Evolutionary conservation across 2,113 vertebrate species (phyloP).

Genomic region (Scomber colias): DNA sequence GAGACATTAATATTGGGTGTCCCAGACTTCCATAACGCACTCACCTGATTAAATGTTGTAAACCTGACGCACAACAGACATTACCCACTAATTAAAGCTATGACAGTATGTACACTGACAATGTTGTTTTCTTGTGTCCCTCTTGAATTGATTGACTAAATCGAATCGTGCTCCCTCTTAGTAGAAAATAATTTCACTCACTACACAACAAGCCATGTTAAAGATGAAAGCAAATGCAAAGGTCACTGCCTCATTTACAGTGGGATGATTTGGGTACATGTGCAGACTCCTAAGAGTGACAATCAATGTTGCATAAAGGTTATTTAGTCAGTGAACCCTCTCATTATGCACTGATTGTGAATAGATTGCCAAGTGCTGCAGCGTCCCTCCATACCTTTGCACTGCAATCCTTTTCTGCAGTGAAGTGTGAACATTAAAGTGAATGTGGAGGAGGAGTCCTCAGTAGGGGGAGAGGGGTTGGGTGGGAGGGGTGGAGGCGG

Average conservation of each 20-base stretch:
- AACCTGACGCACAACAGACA: neutral
- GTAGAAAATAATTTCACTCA: neutral
- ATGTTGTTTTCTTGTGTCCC: neutral
- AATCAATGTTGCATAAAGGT: neutral
- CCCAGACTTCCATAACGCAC: neutral
- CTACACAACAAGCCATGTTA: neutral
- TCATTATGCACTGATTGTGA: slow-evolving; percentile 39
- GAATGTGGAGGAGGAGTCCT: slow-evolving; percentile 81
- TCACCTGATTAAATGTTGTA: neutral
- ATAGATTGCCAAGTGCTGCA: neutral
- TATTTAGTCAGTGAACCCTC: slow-evolving; percentile 13
- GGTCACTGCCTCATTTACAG: neutral
- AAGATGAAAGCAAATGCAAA: slow-evolving; percentile 6
- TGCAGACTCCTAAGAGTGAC: neutral
- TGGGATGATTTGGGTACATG: neutral
- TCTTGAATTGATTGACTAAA: slow-evolving; percentile 13
- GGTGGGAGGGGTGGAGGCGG: slow-evolving; percentile 18
- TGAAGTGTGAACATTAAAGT: slow-evolving; percentile 77
- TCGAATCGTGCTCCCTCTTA: neutral
- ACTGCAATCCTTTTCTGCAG: slow-evolving; percentile 73
- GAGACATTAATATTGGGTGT: neutral
- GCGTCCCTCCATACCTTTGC: slow-evolving; percentile 52
- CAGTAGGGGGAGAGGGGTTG: slow-evolving; percentile 31
- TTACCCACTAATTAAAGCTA: neutral
- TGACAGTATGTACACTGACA: neutral